These are phyloP conservation scores for Urosaurus nigricauda DNA, from an alignment of 2,797 vertebrate genomes.

Conservation along the genomic window DNA sequence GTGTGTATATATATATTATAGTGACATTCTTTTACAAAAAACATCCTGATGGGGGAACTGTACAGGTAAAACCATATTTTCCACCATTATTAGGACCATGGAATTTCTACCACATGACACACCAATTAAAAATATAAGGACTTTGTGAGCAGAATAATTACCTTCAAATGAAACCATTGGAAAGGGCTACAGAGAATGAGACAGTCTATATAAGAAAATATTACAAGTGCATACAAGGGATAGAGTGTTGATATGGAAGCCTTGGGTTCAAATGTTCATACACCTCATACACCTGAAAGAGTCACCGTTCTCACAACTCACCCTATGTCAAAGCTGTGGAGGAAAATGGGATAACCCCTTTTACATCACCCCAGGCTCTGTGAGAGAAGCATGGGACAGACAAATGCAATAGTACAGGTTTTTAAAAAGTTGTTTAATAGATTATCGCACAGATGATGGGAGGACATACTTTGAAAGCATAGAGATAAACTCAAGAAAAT, in stretches of 20 bases:
- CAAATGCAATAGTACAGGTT: background rate
- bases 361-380: background rate
- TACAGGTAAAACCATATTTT: background rate
- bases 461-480: constrained; percentile 1
- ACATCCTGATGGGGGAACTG: constrained; percentile 4
- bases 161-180: background rate
- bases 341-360: background rate
- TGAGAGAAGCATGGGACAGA: background rate
- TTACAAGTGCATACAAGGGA: no score
- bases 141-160: background rate
- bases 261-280: background rate
- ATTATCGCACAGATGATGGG: background rate
- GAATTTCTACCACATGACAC: background rate
- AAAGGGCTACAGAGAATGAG: background rate
- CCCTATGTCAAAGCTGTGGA: background rate
- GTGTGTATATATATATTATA: background rate
- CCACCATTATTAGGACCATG: background rate
- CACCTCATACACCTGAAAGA: background rate
- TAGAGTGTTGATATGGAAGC: background rate
- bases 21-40: constrained; percentile 11
- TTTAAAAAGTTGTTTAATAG: background rate
- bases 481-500: background rate
- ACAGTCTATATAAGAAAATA: background rate
- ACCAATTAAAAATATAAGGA: background rate
- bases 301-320: background rate